Conservation (phyloP, 2,888 invertebrate genomes). For the Palloptera scutellata region DNA sequence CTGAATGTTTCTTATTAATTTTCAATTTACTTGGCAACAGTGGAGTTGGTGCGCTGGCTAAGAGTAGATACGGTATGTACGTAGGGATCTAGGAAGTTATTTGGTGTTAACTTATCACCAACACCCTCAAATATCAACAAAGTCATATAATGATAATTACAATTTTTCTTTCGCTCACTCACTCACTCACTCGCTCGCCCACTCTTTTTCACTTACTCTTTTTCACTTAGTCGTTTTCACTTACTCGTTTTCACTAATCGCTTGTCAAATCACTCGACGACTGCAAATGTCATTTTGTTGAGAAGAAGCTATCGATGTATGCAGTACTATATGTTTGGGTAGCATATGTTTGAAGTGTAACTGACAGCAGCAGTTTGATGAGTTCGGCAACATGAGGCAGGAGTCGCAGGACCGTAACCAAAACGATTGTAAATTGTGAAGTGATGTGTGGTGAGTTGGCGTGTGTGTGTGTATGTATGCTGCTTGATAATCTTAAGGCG, state of each 20-base stretch:
- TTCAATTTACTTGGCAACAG: neutral
- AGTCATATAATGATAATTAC: conserved; percentile 5
- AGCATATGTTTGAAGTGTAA: conserved; percentile 40
- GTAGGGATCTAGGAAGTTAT: neutral
- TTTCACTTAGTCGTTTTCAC: neutral
- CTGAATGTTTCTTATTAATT: neutral
- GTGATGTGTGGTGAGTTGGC: too few species aligned
- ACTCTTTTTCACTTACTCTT: neutral
- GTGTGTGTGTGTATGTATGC: too few species aligned
- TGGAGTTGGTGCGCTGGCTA: neutral
- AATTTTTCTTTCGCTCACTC: neutral
- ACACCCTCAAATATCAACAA: neutral
- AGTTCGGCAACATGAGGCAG: conserved; percentile 3
- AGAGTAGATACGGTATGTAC: neutral
- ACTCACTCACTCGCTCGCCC: neutral
- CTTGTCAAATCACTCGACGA: neutral
- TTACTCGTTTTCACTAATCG: neutral
- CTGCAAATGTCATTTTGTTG: conserved; percentile 37
- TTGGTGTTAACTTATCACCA: neutral
- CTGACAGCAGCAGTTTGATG: conserved; percentile 41
- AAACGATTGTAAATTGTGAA: neutral
- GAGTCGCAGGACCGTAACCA: neutral
- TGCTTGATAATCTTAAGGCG: neutral
- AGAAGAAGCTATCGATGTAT: neutral
- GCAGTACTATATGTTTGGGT: conserved; percentile 33